Evolutionary conservation across 2,113 vertebrate genomes (phyloP), one percentile per base, ranked within the genome.

Genomic region (Pterophyllum scalare): DNA sequence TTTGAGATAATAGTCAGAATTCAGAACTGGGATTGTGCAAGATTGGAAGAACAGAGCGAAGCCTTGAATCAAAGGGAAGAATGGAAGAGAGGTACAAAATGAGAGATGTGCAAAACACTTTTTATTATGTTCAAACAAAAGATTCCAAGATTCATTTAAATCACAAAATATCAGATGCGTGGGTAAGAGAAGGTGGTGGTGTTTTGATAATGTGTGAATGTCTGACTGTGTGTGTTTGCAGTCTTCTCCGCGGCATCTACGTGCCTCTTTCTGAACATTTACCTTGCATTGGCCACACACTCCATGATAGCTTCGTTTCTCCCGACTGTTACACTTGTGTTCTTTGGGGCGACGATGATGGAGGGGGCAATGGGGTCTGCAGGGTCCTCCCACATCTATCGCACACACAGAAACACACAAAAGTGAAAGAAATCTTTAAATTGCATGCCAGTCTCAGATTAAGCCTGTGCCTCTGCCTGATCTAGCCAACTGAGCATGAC

Each of bases 241-340:
- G 65, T 70, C 40, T 28, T 46, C 52, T 61, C 59, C 58, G 59
- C 38, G 2, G 61, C 28, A 54, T 57, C 40, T n/a, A 9, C 58
- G 38, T 35, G 59, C 33, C 22, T 67, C 14, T 31, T 28, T 64
- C 59, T 31, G 35, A 35, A 46, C n/a, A 33, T 13, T 19, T 60
- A 95, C 98, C 98, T 98, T 87, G 98, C 98, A 0, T 99, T 99
- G 92, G 98, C 98, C 65, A 99, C 97, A 0, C 98, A 99, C 91
- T 99, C 98, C 96, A 99, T 95, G 84, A 97, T 95, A 57, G 97
- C 98, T 85, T 98, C 98, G 0, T 97, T 98, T 74, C 97, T 97
- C 3, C 98, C 98, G 0, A 97, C 94, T 87, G 98, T 97, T 76
- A 99, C 98, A 0, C 98, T 99, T 84, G 97, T 99, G 95, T 99